Base-by-base conservation (phyloP, 1,140 invertebrate genomes). In the Dreissena rostriformis region DNA sequence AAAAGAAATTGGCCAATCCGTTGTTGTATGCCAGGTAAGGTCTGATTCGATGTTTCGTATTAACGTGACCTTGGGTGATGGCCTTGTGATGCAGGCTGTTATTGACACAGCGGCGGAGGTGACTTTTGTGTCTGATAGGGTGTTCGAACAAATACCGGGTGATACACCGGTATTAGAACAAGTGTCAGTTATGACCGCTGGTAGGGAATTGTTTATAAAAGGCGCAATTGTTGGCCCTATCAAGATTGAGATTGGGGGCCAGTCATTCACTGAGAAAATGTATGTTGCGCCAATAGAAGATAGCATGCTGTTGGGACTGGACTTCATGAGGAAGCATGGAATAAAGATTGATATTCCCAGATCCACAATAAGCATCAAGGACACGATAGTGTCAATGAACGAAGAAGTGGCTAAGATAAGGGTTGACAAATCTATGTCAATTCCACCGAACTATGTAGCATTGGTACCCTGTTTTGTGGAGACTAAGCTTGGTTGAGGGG, bases 271-370 rank as follows among this genome's bases (percentile, higher is more conserved):
- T 15, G 14, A 76, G n/a, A 24, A 74, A 22, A 19, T 76, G 19
- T 53, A 76, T 65, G 73, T 76, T 22, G 55, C 73, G 17, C 73
- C 73, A 14, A 76, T 61, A 24, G 24, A 24, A 6, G 29, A 76
- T 22, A 53, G 26, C 51, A 73, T 73, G 51, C 26, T 73, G 26
- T 53, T 73, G 8, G 71, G 71, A 51, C 26, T 76, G 14, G 53
- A 74, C 22, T 51, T 76, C 17, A 24, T 76, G 4, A 15, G 39
- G 39, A 39, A 26, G 39, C 26, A 61, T 14, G 26, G 11, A 24
- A 51, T 51, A 22, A 22, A 49, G 6, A 22, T 75, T 8, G 53
- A 75, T 26, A 52, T 76, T n/a, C 29, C n/a, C 5, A 29, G 49
- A 2, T 29, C 29, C 49, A 63, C 26, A 11, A 49, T 76, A 26